A percentile compares a stretch with the other conserved stretches of the same genome.
These are phyloP conservation scores for Aplocera efformata DNA, from an alignment of 2,888 invertebrate species.

Conservation along the genomic window DNA sequence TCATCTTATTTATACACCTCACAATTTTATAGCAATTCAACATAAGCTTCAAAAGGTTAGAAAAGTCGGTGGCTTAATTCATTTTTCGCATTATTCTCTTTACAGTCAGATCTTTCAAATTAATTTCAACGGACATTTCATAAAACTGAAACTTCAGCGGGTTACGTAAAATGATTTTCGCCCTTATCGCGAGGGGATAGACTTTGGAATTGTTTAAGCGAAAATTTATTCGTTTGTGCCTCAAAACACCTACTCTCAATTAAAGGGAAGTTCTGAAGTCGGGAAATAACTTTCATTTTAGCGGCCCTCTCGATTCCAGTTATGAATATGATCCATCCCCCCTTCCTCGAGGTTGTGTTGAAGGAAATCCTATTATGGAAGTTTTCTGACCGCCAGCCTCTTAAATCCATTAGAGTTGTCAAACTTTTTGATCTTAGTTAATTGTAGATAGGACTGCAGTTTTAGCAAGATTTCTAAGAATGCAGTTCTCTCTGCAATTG, in stretches of 20 bases:
- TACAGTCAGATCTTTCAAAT: constrained; percentile 22
- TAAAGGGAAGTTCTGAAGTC: constrained; percentile 25
- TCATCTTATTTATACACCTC: too few species aligned
- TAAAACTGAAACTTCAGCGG: constrained; percentile 16
- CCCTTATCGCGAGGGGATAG: constrained; percentile 7
- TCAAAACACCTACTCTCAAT: constrained; percentile 27
- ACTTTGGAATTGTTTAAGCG: constrained; percentile 1
- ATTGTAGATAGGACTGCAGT: too few species aligned
- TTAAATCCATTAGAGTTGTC: constrained; percentile 12
- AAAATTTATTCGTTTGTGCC: constrained; percentile 9
- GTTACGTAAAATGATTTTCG: not conserved
- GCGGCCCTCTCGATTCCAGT: constrained; percentile 19
- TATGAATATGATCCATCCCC: constrained; percentile 25
- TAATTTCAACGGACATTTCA: constrained; percentile 26
- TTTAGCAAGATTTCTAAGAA: too few species aligned
- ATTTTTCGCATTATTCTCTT: constrained; percentile 10
- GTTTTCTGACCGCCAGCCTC: constrained; percentile 18
- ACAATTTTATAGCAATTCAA: not conserved
- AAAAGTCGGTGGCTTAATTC: constrained; percentile 4
- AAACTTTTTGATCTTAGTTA: too few species aligned
- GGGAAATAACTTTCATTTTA: constrained; percentile 28
- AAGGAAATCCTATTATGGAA: constrained; percentile 28
- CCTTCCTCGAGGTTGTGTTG: constrained; percentile 15
- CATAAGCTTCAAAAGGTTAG: constrained; percentile 1
- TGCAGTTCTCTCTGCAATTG: too few species aligned